phyloP scores from a whole-genome alignment of 2,888 invertebrate genomes.

The Cremastobaeus sp. region DNA sequence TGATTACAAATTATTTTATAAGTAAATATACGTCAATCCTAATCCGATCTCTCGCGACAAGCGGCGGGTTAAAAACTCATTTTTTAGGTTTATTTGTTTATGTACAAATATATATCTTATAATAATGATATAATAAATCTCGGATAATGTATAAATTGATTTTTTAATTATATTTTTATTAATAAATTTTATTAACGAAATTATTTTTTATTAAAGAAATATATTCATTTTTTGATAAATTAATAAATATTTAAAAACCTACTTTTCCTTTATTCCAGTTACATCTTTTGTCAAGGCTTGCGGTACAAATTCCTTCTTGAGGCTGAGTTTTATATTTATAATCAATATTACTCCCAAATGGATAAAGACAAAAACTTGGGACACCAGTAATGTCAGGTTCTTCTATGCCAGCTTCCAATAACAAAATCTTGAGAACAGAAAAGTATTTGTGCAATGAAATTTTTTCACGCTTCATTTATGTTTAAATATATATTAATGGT shows the following conservation, averaged over 20 bases:
- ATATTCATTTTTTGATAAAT: too few species aligned
- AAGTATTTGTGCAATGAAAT: too few species aligned
- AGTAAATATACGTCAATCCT: too few species aligned
- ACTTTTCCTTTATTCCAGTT: slow-evolving; percentile 84
- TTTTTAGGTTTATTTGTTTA: too few species aligned
- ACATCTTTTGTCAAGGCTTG: slow-evolving; percentile 80
- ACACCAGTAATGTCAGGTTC: slow-evolving; percentile 84
- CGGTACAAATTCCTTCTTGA: slow-evolving; percentile 81
- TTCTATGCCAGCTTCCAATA: slow-evolving; percentile 83
- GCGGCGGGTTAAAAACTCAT: too few species aligned
- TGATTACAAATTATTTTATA: too few species aligned
- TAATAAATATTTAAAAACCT: slow-evolving; percentile 5
- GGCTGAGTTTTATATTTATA: slow-evolving; percentile 86
- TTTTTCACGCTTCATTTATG: too few species aligned
- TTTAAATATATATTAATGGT: too few species aligned
- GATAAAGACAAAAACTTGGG: slow-evolving; percentile 82
- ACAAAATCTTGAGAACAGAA: slow-evolving; percentile 79
- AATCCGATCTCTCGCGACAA: too few species aligned
- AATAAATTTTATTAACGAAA: background rate
- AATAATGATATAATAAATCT: too few species aligned
- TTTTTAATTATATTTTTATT: background rate
- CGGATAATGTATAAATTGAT: too few species aligned
- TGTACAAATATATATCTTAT: too few species aligned
- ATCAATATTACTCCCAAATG: slow-evolving; percentile 80
- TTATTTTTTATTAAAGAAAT: background rate